phyloP scores from a whole-genome alignment of 2,113 vertebrate genomes.

The Hypanus sabinus region DNA sequence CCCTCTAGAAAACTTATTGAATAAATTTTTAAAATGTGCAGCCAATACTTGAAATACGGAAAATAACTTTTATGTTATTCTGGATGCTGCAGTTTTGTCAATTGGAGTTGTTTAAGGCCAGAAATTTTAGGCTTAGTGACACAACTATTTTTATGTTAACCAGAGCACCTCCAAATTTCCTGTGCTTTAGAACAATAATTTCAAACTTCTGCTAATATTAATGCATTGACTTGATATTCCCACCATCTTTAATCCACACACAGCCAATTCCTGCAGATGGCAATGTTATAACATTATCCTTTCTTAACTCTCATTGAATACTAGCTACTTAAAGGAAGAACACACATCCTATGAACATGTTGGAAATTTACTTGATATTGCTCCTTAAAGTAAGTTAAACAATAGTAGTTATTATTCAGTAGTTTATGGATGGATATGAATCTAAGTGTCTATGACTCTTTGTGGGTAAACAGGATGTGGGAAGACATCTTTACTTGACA shows the following conservation, averaged over 20 bases:
- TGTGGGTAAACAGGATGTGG: slow-evolving; percentile 63
- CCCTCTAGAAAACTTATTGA: background rate
- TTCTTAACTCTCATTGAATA: background rate
- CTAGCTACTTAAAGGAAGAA: background rate
- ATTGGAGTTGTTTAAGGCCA: background rate
- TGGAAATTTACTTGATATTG: background rate
- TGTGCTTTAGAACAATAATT: background rate
- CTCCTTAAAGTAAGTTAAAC: background rate
- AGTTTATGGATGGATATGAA: background rate
- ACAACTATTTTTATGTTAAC: background rate
- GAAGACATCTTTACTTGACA: slow-evolving; percentile 78
- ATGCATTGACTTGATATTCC: background rate
- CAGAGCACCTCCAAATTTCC: background rate
- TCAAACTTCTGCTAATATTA: background rate
- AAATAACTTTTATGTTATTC: background rate
- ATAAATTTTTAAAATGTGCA: background rate
- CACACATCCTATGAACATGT: background rate
- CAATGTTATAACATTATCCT: background rate
- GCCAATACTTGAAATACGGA: background rate
- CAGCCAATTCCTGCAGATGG: background rate
- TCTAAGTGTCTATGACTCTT: too few species aligned
- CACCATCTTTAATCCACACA: background rate
- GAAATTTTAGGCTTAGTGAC: background rate
- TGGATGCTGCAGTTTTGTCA: background rate
- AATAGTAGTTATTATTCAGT: background rate